Percentiles rank a stretch among this genome's conserved stretches.
Conservation (phyloP, 2,888 invertebrate species). For the Teleiodes luculella region DNA sequence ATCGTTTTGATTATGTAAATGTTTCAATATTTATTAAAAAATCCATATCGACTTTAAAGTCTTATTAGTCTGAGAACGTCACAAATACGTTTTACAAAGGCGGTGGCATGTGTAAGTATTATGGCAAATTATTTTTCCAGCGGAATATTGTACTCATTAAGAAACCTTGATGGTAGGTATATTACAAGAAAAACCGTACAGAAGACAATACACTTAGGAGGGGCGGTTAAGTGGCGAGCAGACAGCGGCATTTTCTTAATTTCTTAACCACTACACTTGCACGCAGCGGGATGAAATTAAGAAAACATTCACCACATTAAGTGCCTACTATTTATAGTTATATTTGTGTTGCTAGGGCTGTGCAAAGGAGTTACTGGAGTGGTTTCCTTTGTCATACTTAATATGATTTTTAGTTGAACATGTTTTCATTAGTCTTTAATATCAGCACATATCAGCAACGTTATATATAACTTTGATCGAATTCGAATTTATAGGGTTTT, state of each 20-base stretch:
- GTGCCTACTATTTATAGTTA: constrained; percentile 49
- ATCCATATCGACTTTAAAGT: no score
- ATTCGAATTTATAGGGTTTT: no score
- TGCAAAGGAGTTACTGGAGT: not conserved
- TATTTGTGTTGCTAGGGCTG: constrained; percentile 32
- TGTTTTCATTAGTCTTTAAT: no score
- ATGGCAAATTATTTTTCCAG: constrained; percentile 13
- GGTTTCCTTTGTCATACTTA: no score
- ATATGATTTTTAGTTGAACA: no score
- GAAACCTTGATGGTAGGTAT: constrained; percentile 66
- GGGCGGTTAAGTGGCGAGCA: constrained; percentile 26
- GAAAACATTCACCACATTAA: constrained; percentile 73
- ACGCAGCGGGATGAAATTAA: constrained; percentile 75
- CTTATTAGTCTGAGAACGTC: no score
- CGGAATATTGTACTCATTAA: constrained; percentile 62
- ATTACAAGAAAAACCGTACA: constrained; percentile 65
- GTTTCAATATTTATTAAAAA: no score
- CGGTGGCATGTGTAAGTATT: no score
- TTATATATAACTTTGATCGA: no score
- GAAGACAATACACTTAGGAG: constrained; percentile 61
- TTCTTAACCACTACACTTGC: constrained; percentile 69
- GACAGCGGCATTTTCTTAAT: constrained; percentile 74
- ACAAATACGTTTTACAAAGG: no score
- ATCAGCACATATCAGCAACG: no score
- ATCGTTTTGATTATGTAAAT: no score